phyloP scores from a whole-genome alignment of 2,113 vertebrate genomes.

The Drymodes brunneopygia region DNA sequence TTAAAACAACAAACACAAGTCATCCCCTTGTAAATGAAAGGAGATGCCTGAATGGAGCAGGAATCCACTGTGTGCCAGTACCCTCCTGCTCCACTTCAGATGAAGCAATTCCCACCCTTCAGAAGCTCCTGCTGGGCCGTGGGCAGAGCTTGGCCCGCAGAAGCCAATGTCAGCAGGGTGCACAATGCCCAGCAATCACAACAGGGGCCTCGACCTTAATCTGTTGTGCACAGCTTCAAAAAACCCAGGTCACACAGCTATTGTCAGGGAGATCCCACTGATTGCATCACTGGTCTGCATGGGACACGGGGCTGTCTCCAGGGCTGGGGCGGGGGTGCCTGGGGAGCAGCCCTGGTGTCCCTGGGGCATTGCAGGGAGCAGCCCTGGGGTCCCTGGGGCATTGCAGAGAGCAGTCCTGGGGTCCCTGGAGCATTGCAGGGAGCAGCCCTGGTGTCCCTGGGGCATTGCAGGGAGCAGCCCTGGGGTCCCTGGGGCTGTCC shows the following conservation, averaged over 20 bases:
- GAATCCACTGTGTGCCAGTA: not conserved
- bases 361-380: not conserved
- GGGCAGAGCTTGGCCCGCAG: not conserved
- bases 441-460: not conserved
- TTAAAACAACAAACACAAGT: not conserved
- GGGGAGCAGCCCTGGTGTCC: not conserved
- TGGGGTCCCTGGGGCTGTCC: not conserved
- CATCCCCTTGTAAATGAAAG: not conserved
- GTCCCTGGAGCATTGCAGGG: not conserved
- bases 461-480: not conserved
- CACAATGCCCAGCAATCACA: constrained; percentile 12
- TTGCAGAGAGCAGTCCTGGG: not conserved
- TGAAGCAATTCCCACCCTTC: not conserved
- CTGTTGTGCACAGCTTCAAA: not conserved
- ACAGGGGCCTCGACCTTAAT: not conserved
- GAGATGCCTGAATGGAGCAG: not conserved
- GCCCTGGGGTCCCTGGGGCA: not conserved
- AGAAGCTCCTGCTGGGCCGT: accelerated
- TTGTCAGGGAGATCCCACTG: not conserved
- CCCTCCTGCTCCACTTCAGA: not conserved
- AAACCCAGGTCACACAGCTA: not conserved
- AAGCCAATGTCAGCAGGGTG: not conserved
- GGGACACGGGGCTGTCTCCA: not conserved
- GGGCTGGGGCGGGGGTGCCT: not conserved
- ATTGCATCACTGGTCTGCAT: not conserved